Evolutionary conservation across 1,140 invertebrate species (phyloP), one percentile per base, ranked within the genome.

Genomic region (Dendrolimus kikuchii): DNA sequence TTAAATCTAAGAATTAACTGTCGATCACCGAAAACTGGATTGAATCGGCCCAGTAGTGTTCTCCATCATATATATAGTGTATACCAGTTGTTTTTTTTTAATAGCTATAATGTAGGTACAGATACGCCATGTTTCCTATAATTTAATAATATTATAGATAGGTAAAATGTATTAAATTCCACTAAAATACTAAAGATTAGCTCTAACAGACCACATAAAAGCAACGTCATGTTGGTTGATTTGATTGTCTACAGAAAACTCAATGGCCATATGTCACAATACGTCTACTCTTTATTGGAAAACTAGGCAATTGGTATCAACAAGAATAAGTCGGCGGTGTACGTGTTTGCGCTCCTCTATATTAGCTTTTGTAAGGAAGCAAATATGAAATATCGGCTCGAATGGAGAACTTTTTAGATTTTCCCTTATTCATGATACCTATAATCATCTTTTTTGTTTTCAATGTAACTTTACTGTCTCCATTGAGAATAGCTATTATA

Each of bases 281-380:
- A 77, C 71, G 71, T 81, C 74, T 74, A 61, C 58, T 71, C 68
- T 76, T 84, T 80, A 82, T 81, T 81, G 81, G 78, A 77, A 79
- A 79, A 84, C 75, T 72, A 79, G 74, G 77, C 81, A 81, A 73
- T 80, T 73, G 68, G 62, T 58, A 75, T 75, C 71, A 70, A 70
- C 64, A 59, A 68, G 71, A 60, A 76, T 75, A 74, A 75, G 63
- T 66, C 64, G 64, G 56, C 53, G 59, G 62, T 68, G 58, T 71
- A 76, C 76, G 71, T 77, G 76, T 71, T 72, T 69, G 62, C 69
- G 66, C 65, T 68, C 65, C 46, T 44, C 60, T 63, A 60, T 78
- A 81, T 80, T 79, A 72, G 64, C 64, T 76, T 73, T 76, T 78
- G 67, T 70, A 62, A 56, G 56, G 57, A 65, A 60, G 59, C 66